Percentiles rank a stretch among this genome's conserved stretches.
These are phyloP conservation scores for Tribolium freemani DNA, from an alignment of 2,888 invertebrate genomes.

Conservation along the genomic window DNA sequence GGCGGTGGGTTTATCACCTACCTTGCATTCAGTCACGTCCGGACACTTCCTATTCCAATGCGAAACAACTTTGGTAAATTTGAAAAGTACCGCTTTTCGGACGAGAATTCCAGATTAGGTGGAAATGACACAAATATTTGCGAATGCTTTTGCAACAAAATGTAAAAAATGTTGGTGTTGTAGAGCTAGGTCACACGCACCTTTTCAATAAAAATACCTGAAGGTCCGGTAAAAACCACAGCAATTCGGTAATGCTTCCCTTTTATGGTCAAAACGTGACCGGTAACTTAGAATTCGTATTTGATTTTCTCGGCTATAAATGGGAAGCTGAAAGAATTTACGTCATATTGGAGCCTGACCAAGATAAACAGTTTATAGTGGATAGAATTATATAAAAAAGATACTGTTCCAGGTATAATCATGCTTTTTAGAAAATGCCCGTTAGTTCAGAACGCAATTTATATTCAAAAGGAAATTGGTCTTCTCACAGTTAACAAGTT, in stretches of 20 bases:
- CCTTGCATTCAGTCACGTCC: slow-evolving; percentile 33
- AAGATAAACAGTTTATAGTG: too few species aligned
- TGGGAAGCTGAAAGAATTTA: slow-evolving; percentile 8
- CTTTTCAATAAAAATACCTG: slow-evolving; percentile 35
- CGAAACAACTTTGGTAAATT: neutral
- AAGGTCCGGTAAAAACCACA: slow-evolving; percentile 19
- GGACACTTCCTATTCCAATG: slow-evolving; percentile 6
- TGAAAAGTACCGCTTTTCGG: slow-evolving; percentile 4
- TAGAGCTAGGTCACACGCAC: neutral
- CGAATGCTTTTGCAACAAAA: neutral
- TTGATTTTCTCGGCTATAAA: slow-evolving; percentile 24
- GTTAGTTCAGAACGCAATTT: too few species aligned
- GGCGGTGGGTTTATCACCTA: slow-evolving; percentile 7
- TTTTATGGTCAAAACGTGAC: slow-evolving; percentile 49
- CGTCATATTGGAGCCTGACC: neutral
- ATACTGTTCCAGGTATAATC: too few species aligned
- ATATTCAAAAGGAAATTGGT: too few species aligned
- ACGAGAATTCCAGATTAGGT: neutral
- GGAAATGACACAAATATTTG: too few species aligned
- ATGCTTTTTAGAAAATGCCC: too few species aligned
- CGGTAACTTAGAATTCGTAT: slow-evolving; percentile 44
- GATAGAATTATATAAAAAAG: too few species aligned
- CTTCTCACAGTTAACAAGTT: too few species aligned
- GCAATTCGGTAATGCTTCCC: slow-evolving; percentile 37
- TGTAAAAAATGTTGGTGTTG: neutral